These are phyloP conservation scores for Stichodactyla helianthus DNA, from an alignment of 64 coral and sea anemone genomes.

Conservation along the genomic window DNA sequence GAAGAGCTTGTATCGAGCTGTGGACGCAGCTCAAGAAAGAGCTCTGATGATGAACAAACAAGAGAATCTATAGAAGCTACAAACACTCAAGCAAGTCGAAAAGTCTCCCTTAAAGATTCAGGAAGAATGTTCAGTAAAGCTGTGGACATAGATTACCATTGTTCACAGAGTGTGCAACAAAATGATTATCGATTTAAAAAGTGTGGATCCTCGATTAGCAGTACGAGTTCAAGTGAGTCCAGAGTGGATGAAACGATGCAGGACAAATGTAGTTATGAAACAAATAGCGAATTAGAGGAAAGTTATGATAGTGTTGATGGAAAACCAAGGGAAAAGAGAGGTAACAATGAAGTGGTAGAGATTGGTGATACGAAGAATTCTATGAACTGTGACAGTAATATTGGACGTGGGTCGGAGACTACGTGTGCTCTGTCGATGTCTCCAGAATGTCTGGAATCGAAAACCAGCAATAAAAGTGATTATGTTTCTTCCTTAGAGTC, in stretches of 20 bases:
- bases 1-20: slow-evolving; percentile 13
- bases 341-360: background rate
- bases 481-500: background rate
- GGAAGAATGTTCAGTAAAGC: background rate
- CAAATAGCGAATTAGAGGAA: background rate
- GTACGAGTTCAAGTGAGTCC: background rate
- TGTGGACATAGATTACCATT: background rate
- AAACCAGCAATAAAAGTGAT: background rate
- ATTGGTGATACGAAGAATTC: background rate
- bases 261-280: background rate
- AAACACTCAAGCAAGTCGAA: background rate
- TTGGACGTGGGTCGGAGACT: background rate
- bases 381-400: background rate
- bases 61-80: background rate
- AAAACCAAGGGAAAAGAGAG: background rate
- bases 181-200: background rate
- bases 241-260: background rate
- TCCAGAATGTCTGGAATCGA: background rate
- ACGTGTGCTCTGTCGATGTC: background rate
- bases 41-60: background rate
- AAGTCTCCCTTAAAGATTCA: background rate
- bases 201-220: slow-evolving; percentile 1
- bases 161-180: slow-evolving; percentile 5
- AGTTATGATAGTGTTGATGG: slow-evolving; percentile 21
- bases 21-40: background rate